These are phyloP conservation scores for Epirrhoe alternata DNA, from an alignment of 2,888 invertebrate species.

Conservation along the genomic window DNA sequence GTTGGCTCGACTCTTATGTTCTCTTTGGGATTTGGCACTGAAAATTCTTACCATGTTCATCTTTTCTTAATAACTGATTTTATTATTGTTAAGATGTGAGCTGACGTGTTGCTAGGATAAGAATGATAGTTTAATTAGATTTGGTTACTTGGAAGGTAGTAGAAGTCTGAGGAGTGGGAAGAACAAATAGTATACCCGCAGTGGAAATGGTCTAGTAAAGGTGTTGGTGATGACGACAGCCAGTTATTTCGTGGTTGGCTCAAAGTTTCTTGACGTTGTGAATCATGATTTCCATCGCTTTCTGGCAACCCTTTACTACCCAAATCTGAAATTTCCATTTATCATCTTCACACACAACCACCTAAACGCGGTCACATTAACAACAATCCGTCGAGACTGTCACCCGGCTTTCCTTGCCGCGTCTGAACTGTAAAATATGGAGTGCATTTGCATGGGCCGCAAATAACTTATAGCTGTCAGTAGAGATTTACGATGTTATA, in stretches of 20 bases:
- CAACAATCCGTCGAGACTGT: conserved; percentile 47
- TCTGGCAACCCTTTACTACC: conserved; percentile 11
- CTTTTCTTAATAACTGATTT: not conserved
- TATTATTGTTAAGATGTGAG: not conserved
- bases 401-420: conserved; percentile 52
- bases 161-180: not conserved
- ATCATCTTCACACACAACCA: conserved; percentile 38
- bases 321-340: conserved; percentile 17
- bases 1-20: conserved; percentile 1
- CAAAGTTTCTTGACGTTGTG: not conserved
- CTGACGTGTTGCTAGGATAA: not conserved
- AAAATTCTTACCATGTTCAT: not conserved
- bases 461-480: conserved; percentile 51
- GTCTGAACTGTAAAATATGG: conserved; percentile 55
- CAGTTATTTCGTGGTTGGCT: not conserved
- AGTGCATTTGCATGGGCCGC: conserved; percentile 50
- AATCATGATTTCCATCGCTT: conserved; percentile 3
- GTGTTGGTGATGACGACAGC: not conserved
- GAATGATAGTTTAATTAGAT: not conserved
- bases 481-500: conserved; percentile 64
- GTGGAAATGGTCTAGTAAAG: not conserved
- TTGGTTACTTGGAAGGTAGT: not conserved
- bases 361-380: conserved; percentile 38
- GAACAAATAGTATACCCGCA: too few species aligned
- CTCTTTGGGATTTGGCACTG: conserved; percentile 1